Conservation (phyloP, 2,113 vertebrate genomes). For the Percina caprodes region DNA sequence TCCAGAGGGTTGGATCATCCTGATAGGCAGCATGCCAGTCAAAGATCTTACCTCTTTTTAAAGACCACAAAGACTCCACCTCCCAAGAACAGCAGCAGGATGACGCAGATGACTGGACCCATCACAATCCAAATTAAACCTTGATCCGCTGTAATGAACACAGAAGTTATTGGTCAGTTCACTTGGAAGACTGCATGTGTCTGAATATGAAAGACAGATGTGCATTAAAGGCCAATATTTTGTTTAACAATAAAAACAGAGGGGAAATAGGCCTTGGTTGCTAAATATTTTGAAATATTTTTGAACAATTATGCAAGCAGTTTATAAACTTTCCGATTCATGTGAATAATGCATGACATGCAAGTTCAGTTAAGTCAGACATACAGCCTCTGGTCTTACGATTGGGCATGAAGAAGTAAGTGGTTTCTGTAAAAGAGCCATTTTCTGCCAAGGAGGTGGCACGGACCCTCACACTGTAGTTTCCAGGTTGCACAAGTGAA, state of each 20-base stretch:
- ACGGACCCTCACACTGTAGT: constrained; percentile 92
- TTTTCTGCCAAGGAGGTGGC: constrained; percentile 96
- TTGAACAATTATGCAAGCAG: background rate
- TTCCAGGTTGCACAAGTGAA: constrained; percentile 89
- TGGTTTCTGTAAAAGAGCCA: constrained; percentile 92
- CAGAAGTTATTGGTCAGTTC: constrained; percentile 18
- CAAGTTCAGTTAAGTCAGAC: background rate
- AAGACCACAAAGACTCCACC: constrained; percentile 86
- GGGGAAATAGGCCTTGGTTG: background rate
- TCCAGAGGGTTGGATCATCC: background rate
- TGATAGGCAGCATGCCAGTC: background rate
- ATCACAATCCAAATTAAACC: constrained; percentile 90
- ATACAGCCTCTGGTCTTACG: constrained; percentile 81
- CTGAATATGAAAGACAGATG: background rate
- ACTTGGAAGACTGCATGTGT: background rate
- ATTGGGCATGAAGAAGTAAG: constrained; percentile 91
- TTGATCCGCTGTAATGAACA: constrained; percentile 83
- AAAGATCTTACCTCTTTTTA: constrained; percentile 90
- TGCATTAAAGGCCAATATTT: background rate
- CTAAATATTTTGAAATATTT: background rate
- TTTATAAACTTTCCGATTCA: background rate
- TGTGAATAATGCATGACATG: background rate
- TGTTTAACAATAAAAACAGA: background rate
- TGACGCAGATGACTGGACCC: constrained; percentile 89
- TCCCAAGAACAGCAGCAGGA: constrained; percentile 87